Conservation (phyloP, 2,797 vertebrate species). For the Esox lucius region DNA sequence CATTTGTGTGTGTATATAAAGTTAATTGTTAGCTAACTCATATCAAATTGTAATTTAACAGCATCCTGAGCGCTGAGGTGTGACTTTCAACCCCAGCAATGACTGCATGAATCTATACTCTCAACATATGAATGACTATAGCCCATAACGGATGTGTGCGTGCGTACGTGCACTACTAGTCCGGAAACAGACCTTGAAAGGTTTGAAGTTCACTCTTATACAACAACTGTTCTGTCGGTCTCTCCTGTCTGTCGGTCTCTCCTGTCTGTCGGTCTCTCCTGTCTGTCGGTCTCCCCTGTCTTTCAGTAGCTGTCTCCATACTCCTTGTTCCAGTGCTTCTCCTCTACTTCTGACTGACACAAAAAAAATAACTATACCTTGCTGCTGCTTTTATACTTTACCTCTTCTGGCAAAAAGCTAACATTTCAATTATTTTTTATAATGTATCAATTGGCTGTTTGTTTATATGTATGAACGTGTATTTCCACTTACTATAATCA, state of each 20-base stretch:
- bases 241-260: neutral
- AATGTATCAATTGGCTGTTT: constrained; percentile 56
- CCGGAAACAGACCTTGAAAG: constrained; percentile 43
- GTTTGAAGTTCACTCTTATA: constrained; percentile 25
- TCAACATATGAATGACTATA: constrained; percentile 33
- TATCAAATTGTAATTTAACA: constrained; percentile 38
- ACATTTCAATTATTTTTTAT: constrained; percentile 66
- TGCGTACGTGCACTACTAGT: constrained; percentile 28
- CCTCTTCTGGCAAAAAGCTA: constrained; percentile 32
- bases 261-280: neutral
- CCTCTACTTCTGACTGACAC: constrained; percentile 17
- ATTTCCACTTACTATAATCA: constrained; percentile 78
- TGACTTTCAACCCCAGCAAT: constrained; percentile 24
- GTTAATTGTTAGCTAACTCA: constrained; percentile 54
- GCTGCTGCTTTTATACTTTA: constrained; percentile 51
- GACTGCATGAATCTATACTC: constrained; percentile 36
- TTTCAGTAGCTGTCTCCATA: neutral
- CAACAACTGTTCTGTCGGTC: constrained; percentile 18
- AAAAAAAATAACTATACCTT: constrained; percentile 25
- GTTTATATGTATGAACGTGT: constrained; percentile 68
- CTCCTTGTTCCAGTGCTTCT: constrained; percentile 10
- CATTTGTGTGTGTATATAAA: constrained; percentile 54
- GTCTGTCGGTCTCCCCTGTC: neutral
- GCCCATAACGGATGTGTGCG: constrained; percentile 26
- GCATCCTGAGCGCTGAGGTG: constrained; percentile 20